Conservation (phyloP, 2,797 vertebrate species). For the Hoplostethus mediterraneus region DNA sequence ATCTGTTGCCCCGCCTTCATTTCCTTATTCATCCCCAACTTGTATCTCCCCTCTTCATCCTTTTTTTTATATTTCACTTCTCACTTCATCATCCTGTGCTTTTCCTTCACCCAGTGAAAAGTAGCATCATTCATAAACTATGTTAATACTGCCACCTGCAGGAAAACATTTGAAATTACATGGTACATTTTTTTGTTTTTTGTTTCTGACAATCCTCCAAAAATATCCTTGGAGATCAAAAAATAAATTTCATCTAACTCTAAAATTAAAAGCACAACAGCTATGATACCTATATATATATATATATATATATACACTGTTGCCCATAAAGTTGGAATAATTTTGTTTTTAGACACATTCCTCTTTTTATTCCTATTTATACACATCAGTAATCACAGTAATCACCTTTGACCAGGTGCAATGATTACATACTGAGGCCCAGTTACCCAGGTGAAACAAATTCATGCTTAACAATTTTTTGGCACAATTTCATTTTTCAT, state of each 20-base stretch:
- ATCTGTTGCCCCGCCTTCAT: not conserved
- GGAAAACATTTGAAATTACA: slow-evolving; percentile 24
- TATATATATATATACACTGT: no score
- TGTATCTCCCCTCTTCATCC: not conserved
- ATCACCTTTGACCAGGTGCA: no score
- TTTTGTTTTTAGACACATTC: no score
- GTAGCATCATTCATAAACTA: not conserved
- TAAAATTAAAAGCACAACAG: not conserved
- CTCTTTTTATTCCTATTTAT: no score
- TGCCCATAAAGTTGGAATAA: no score
- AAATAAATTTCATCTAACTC: not conserved
- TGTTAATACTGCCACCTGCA: slow-evolving; percentile 54
- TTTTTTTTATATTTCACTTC: not conserved
- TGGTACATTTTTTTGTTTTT: not conserved
- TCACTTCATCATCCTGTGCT: slow-evolving; percentile 6
- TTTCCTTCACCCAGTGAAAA: not conserved
- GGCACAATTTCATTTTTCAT: no score
- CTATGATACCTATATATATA: no score
- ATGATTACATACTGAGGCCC: no score
- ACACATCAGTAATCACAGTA: no score
- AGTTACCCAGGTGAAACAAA: no score
- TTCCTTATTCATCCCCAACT: not conserved
- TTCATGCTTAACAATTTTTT: no score
- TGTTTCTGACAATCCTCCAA: slow-evolving; percentile 1
- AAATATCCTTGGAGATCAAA: not conserved